Percentiles rank a stretch among this genome's conserved stretches.
These are phyloP conservation scores for Hippoglossus stenolepis DNA, from an alignment of 2,113 vertebrate genomes.

Conservation along the genomic window DNA sequence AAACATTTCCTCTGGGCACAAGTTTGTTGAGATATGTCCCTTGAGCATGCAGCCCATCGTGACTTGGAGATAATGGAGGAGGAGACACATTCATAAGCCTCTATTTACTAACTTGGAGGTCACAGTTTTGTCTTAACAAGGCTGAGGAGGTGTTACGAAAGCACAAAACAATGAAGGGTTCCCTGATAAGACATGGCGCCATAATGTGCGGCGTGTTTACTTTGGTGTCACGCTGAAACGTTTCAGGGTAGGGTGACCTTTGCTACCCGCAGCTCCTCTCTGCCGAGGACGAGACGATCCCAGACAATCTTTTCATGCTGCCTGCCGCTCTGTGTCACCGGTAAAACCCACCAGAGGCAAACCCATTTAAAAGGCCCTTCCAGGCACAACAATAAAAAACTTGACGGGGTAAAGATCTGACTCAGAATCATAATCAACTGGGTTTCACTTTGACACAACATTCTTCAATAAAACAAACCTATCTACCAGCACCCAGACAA, in stretches of 20 bases:
- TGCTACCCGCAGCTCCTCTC: constrained; percentile 32
- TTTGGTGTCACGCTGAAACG: constrained; percentile 41
- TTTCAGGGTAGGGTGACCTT: constrained; percentile 24
- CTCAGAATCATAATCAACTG: constrained; percentile 4
- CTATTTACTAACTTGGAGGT: constrained; percentile 23
- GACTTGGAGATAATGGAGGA: neutral
- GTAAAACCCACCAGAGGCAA: constrained; percentile 28
- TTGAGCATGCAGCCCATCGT: neutral
- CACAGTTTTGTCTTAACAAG: constrained; percentile 21
- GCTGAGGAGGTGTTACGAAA: constrained; percentile 24
- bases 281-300: neutral
- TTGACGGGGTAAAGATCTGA: constrained; percentile 17
- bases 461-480: constrained; percentile 52
- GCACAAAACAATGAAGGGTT: constrained; percentile 40
- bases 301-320: neutral
- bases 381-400: neutral
- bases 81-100: constrained; percentile 12
- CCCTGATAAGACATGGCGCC: constrained; percentile 64
- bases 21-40: constrained; percentile 4
- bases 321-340: neutral
- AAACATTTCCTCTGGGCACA: constrained; percentile 6
- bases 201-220: constrained; percentile 46
- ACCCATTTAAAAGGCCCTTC: neutral
- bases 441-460: constrained; percentile 46
- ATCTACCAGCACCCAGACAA: constrained; percentile 55